phyloP scores from a whole-genome alignment of 2,113 vertebrate genomes.

The Leptobrachium ailaonicum region DNA sequence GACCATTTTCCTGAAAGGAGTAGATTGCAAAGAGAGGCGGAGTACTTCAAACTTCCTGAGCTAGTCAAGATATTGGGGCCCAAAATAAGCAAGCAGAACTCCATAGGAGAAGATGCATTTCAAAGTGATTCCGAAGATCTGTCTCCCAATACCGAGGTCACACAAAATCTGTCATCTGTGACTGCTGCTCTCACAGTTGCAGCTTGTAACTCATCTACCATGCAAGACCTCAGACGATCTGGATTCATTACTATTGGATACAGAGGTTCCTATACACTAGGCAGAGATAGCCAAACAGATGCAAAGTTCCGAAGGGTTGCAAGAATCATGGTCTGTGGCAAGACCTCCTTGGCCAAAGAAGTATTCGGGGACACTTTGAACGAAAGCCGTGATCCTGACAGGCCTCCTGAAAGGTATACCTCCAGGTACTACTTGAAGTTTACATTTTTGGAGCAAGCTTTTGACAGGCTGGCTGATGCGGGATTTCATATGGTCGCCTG shows the following conservation, averaged over 20 bases:
- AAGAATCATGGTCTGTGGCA: constrained; percentile 91
- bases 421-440: constrained; percentile 94
- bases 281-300: constrained; percentile 88
- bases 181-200: constrained; percentile 53
- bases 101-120: constrained; percentile 80
- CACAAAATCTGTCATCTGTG: constrained; percentile 65
- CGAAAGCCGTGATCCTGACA: constrained; percentile 89
- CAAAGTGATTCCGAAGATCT: constrained; percentile 85
- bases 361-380: constrained; percentile 94
- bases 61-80: constrained; percentile 80
- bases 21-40: constrained; percentile 86
- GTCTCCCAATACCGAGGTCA: constrained; percentile 68
- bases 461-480: constrained; percentile 86
- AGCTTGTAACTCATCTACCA: background rate
- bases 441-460: constrained; percentile 93
- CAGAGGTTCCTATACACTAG: constrained; percentile 86
- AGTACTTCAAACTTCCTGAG: constrained; percentile 87
- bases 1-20: constrained; percentile 90
- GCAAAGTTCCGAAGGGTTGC: constrained; percentile 91
- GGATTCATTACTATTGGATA: constrained; percentile 94
- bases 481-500: constrained; percentile 96
- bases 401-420: constrained; percentile 88
- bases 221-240: constrained; percentile 68
- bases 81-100: constrained; percentile 87
- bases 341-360: constrained; percentile 90